Percentiles rank a stretch among this genome's conserved stretches.
These are phyloP conservation scores for Pantherophis alleghaniensis DNA, from an alignment of 2,797 vertebrate species.

Conservation along the genomic window DNA sequence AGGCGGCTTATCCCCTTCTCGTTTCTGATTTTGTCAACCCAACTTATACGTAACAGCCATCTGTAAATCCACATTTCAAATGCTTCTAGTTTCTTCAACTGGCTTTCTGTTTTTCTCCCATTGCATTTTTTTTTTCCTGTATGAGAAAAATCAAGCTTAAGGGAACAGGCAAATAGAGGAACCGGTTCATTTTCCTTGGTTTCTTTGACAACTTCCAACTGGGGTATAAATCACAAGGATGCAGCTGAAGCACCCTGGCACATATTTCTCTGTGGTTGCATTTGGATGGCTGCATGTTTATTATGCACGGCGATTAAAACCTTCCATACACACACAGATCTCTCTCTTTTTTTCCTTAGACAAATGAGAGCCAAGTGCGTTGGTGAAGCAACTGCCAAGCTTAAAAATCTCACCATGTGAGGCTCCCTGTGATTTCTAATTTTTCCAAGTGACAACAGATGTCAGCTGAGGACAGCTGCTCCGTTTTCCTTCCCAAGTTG, in stretches of 20 bases:
- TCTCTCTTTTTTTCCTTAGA: neutral
- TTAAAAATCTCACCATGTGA: constrained; percentile 9
- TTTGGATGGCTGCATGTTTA: constrained; percentile 2
- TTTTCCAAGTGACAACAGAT: neutral
- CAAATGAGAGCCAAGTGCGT: constrained; percentile 1
- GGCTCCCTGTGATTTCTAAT: neutral
- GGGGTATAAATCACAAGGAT: constrained; percentile 15
- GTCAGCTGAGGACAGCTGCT: neutral
- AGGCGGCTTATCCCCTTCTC: too few relatives aligned
- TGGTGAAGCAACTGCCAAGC: constrained; percentile 12
- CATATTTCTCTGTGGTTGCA: neutral
- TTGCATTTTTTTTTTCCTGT: neutral
- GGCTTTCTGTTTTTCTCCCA: too few relatives aligned
- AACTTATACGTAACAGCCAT: too few relatives aligned
- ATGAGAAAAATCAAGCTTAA: neutral
- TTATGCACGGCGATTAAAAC: constrained; percentile 25
- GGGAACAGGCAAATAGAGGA: neutral
- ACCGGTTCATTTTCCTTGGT: neutral
- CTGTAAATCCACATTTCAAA: too few relatives aligned
- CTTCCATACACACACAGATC: neutral
- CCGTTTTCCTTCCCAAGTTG: neutral
- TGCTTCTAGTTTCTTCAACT: too few relatives aligned
- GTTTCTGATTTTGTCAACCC: too few relatives aligned
- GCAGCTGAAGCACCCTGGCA: constrained; percentile 1
- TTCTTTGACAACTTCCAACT: constrained; percentile 14